Conservation (phyloP, 92 coral and sea anemone species). For the Blastomussa wellsi region DNA sequence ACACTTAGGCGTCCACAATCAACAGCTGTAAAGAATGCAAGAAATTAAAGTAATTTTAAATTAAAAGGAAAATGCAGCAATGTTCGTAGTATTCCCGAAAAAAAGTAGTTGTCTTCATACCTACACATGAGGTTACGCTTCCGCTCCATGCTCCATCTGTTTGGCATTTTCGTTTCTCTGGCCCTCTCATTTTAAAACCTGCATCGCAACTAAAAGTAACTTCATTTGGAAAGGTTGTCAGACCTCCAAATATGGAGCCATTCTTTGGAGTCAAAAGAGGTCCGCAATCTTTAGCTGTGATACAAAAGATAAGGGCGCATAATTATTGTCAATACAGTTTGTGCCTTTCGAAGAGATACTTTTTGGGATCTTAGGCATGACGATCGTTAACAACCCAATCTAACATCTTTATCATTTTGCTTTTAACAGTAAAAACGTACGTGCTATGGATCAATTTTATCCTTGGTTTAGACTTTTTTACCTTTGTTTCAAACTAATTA, state of each 20-base stretch:
- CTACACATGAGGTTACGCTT: constrained; percentile 36
- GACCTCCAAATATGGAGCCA: constrained; percentile 41
- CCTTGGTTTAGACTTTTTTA: too few relatives aligned
- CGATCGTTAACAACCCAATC: background rate
- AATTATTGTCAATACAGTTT: background rate
- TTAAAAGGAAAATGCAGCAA: background rate
- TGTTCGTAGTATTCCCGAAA: background rate
- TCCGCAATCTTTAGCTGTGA: constrained; percentile 49
- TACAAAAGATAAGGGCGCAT: background rate
- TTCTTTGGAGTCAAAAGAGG: constrained; percentile 16
- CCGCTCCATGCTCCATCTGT: constrained; percentile 55
- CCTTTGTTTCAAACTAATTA: too few relatives aligned
- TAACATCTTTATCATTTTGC: background rate
- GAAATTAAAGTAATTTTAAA: background rate
- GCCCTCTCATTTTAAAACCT: constrained; percentile 47
- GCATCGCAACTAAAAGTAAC: constrained; percentile 55
- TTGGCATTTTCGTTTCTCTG: constrained; percentile 41
- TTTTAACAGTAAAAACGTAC: too few relatives aligned
- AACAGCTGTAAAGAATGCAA: constrained; percentile 50
- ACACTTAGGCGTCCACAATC: constrained; percentile 55
- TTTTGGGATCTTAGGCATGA: too few relatives aligned
- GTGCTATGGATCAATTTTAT: too few relatives aligned
- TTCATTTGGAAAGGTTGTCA: constrained; percentile 54
- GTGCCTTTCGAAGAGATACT: background rate
- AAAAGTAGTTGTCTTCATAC: background rate